Evolutionary conservation across 2,888 invertebrate genomes (phyloP).

Genomic region (Epicampocera succincta): DNA sequence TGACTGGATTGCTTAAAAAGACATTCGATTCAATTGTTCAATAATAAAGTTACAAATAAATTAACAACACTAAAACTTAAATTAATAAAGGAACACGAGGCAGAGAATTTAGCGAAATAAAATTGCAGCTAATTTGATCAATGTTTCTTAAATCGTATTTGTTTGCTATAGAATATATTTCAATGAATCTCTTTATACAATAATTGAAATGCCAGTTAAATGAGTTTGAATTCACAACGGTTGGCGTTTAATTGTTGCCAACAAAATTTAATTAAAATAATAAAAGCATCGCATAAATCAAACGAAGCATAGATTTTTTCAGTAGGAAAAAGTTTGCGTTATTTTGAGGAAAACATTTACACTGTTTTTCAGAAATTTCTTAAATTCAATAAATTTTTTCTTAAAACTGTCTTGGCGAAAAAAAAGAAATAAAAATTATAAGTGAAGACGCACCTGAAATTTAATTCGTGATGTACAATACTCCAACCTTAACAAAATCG

Average conservation of each 20-base stretch:
- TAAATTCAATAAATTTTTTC: no score
- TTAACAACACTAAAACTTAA: constrained; percentile 6
- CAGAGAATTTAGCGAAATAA: neutral
- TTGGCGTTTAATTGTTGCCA: neutral
- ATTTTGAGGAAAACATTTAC: no score
- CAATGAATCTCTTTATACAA: neutral
- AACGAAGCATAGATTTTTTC: no score
- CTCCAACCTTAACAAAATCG: no score
- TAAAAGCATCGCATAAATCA: no score
- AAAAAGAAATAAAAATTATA: no score
- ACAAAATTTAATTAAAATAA: neutral
- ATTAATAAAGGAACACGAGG: neutral
- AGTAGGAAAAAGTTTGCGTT: no score
- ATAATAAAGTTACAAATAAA: constrained; percentile 44
- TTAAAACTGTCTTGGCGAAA: no score
- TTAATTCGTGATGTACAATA: no score
- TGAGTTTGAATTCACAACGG: neutral
- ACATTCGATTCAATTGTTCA: constrained; percentile 36
- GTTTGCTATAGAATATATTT: neutral
- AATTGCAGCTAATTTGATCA: neutral
- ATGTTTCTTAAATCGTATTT: neutral
- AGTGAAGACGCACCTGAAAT: no score
- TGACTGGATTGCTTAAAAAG: constrained; percentile 52
- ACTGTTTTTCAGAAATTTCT: no score
- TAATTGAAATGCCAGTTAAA: neutral